Evolutionary conservation across 1,140 invertebrate genomes (phyloP).

Genomic region (Mycetomoellerius zeteki): DNA sequence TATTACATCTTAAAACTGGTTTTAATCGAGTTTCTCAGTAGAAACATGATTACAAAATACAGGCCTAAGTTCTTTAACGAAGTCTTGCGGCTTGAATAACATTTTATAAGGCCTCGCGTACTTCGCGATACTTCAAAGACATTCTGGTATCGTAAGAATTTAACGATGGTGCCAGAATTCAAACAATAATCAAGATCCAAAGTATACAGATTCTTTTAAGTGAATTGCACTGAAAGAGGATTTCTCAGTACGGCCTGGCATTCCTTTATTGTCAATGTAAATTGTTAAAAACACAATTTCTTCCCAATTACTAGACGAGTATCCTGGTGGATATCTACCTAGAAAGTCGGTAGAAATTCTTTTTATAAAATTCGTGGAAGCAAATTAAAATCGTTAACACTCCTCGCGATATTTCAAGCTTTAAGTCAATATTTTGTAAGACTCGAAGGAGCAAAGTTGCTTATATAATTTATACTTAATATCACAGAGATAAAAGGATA

Average conservation of each 20-base stretch:
- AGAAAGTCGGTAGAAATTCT: not conserved
- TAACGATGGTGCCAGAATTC: conserved; percentile 39
- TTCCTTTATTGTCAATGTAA: conserved; percentile 27
- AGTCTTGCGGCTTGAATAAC: conserved; percentile 42
- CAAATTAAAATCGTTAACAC: conserved; percentile 14
- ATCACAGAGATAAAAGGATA: not conserved
- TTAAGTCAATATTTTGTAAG: not conserved
- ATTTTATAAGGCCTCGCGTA: not conserved
- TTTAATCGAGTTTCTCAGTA: not conserved
- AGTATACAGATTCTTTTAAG: conserved; percentile 14
- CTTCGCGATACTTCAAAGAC: conserved; percentile 23
- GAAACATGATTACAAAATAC: conserved; percentile 13
- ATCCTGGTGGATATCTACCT: not conserved
- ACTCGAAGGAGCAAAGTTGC: not conserved
- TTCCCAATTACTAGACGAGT: not conserved
- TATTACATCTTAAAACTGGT: not conserved
- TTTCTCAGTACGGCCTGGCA: not conserved
- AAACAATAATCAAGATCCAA: conserved; percentile 29
- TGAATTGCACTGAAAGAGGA: conserved; percentile 11
- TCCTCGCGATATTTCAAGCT: not conserved
- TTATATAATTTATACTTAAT: not conserved
- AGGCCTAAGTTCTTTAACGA: not conserved
- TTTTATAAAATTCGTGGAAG: not conserved
- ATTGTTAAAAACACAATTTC: conserved; percentile 55
- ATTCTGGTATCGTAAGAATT: conserved; percentile 39